A percentile compares a stretch with the other conserved stretches of the same genome.
These are phyloP conservation scores for Cichlasoma orientale DNA, from an alignment of 2,797 vertebrate genomes.

Conservation along the genomic window DNA sequence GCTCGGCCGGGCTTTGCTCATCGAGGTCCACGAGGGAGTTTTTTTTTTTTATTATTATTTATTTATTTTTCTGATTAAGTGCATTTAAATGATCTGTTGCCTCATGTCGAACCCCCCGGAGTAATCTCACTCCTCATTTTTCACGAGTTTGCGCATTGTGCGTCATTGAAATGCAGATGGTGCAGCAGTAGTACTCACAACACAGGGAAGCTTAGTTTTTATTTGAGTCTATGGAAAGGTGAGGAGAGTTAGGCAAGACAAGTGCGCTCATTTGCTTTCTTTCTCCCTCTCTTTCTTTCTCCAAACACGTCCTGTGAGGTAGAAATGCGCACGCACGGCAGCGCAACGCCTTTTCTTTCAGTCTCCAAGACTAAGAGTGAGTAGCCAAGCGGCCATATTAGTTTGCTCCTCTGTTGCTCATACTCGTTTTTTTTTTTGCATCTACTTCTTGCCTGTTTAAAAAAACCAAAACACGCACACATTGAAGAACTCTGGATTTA, in stretches of 20 bases:
- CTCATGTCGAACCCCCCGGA: neutral
- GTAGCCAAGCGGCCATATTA: slow-evolving; percentile 65
- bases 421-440: slow-evolving; percentile 33
- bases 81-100: neutral
- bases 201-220: slow-evolving; percentile 38
- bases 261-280: slow-evolving; percentile 46
- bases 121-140: neutral
- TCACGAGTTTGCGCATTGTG: neutral
- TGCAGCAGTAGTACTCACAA: slow-evolving; percentile 30
- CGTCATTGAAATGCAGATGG: slow-evolving; percentile 19
- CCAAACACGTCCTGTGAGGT: slow-evolving; percentile 41
- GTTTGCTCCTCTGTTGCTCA: slow-evolving; percentile 45
- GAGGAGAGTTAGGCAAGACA: slow-evolving; percentile 58
- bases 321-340: slow-evolving; percentile 43
- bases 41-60: neutral
- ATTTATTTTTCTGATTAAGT: slow-evolving; percentile 2
- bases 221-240: slow-evolving; percentile 49
- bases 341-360: slow-evolving; percentile 63
- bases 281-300: slow-evolving; percentile 30
- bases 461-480: neutral
- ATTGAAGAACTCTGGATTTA: neutral
- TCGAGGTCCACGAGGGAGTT: slow-evolving; percentile 15
- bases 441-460: slow-evolving; percentile 24
- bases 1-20: slow-evolving; percentile 63
- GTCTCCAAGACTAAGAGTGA: slow-evolving; percentile 55